Percentiles rank a stretch among this genome's conserved stretches.
These are phyloP conservation scores for Halictus quadricinctus DNA, from an alignment of 2,888 invertebrate genomes.

Conservation along the genomic window DNA sequence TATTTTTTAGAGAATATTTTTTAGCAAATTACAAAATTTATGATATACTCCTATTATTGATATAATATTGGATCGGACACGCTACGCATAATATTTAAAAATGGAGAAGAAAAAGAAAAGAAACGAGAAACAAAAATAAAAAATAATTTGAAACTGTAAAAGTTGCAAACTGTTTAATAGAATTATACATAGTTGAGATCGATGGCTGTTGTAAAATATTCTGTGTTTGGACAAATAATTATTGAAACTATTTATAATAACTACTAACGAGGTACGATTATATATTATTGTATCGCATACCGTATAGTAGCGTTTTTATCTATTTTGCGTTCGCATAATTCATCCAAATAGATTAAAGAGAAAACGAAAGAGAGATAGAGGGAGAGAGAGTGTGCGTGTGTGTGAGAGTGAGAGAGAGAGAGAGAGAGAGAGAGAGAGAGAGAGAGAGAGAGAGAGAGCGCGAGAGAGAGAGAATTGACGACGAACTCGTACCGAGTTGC, in stretches of 20 bases:
- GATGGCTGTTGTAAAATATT: slow-evolving; percentile 81
- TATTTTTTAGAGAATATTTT: slow-evolving; percentile 82
- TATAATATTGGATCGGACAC: slow-evolving; percentile 79
- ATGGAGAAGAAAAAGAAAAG: background rate
- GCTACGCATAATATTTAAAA: slow-evolving; percentile 69
- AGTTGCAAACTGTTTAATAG: slow-evolving; percentile 77
- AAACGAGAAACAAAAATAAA: background rate
- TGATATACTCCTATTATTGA: slow-evolving; percentile 81
- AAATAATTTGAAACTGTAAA: slow-evolving; percentile 67
- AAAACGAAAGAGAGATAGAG: background rate
- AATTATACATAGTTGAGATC: slow-evolving; percentile 78
- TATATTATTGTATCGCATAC: slow-evolving; percentile 75
- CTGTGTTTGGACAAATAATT: slow-evolving; percentile 80
- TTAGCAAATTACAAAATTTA: slow-evolving; percentile 82
- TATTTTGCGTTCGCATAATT: slow-evolving; percentile 75
- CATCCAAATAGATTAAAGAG: slow-evolving; percentile 58
- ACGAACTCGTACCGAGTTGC: slow-evolving; percentile 28
- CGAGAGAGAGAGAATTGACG: background rate
- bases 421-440: background rate
- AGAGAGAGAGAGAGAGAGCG: background rate
- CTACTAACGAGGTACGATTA: slow-evolving; percentile 71
- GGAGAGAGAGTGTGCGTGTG: background rate
- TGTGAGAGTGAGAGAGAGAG: background rate
- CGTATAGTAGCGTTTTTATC: slow-evolving; percentile 76
- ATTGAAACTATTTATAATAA: slow-evolving; percentile 78